Conservation (phyloP, 1,140 invertebrate genomes). For the Drosophila guanche region DNA sequence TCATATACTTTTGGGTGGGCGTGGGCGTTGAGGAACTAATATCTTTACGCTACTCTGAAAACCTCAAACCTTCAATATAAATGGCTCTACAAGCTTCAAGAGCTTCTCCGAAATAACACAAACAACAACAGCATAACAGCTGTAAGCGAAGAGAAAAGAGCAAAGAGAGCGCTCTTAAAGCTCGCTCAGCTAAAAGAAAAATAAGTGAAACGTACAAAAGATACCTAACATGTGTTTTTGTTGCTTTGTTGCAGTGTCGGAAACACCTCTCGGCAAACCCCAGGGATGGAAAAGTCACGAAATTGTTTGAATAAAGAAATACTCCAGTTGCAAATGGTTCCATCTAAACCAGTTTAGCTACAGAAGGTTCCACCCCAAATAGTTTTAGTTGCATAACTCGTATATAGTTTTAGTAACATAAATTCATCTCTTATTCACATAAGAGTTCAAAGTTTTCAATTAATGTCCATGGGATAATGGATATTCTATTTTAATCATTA, state of each 20-base stretch:
- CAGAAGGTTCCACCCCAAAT: too few relatives aligned
- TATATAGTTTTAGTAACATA: too few relatives aligned
- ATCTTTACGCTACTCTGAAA: conserved; percentile 44
- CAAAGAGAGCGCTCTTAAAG: conserved; percentile 54
- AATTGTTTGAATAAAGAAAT: not conserved
- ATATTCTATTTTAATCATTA: too few relatives aligned
- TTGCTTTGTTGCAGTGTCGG: conserved; percentile 3
- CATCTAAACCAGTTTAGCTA: too few relatives aligned
- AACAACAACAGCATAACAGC: conserved; percentile 59
- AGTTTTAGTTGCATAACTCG: too few relatives aligned
- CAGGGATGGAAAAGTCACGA: conserved; percentile 24
- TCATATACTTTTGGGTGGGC: conserved; percentile 24
- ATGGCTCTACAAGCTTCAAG: conserved; percentile 21
- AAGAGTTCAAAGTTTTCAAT: too few relatives aligned
- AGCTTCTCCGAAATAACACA: not conserved
- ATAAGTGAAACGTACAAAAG: conserved; percentile 9
- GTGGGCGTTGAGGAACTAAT: conserved; percentile 23
- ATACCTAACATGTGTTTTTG: conserved; percentile 47
- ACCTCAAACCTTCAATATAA: conserved; percentile 25
- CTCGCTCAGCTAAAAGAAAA: conserved; percentile 36
- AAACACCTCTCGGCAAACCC: not conserved
- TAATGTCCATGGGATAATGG: too few relatives aligned
- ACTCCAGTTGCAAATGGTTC: too few relatives aligned
- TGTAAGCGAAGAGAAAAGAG: conserved; percentile 38
- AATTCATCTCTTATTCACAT: too few relatives aligned